These are phyloP conservation scores for human (Homo sapiens) DNA, from an alignment of 2,113 vertebrate species.

Conservation along the genomic window DNA sequence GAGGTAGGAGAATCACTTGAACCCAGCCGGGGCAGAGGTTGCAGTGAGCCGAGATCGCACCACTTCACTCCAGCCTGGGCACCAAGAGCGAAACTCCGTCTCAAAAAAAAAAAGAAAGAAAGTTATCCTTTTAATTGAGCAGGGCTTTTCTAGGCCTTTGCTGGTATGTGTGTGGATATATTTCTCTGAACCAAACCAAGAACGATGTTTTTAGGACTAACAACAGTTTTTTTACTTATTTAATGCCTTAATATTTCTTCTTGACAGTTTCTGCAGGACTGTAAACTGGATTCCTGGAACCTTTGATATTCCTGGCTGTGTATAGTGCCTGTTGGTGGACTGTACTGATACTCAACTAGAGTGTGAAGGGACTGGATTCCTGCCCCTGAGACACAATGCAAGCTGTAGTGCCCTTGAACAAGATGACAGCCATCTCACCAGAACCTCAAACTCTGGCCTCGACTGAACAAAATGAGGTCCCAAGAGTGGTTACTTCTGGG, in stretches of 20 bases:
- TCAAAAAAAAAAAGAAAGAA: not conserved
- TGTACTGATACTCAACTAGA: not conserved
- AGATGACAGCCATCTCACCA: slow-evolving; percentile 9
- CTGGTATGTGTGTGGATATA: not conserved
- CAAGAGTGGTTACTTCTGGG: not conserved
- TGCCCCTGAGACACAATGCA: not conserved
- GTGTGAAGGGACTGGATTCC: slow-evolving; percentile 4
- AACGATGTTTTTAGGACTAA: slow-evolving; percentile 9
- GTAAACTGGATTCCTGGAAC: not conserved
- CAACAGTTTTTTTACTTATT: not conserved
- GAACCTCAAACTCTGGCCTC: not conserved
- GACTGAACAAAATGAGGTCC: not conserved
- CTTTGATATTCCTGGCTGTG: not conserved
- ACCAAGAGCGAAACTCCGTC: too few relatives aligned
- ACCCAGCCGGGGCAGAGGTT: too few relatives aligned
- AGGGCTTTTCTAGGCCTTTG: not conserved
- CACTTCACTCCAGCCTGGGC: too few relatives aligned
- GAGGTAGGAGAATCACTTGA: too few relatives aligned
- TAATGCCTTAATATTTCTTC: slow-evolving; percentile 40
- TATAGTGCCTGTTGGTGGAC: not conserved
- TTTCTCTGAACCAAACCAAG: not conserved
- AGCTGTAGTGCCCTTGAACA: not conserved
- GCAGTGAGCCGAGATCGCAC: too few relatives aligned
- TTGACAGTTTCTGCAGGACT: slow-evolving; percentile 59
- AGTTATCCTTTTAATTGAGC: not conserved